Percentiles rank a stretch among this genome's conserved stretches.
Conservation (phyloP, 2,113 vertebrate genomes). For the Phylloscopus whistleri region DNA sequence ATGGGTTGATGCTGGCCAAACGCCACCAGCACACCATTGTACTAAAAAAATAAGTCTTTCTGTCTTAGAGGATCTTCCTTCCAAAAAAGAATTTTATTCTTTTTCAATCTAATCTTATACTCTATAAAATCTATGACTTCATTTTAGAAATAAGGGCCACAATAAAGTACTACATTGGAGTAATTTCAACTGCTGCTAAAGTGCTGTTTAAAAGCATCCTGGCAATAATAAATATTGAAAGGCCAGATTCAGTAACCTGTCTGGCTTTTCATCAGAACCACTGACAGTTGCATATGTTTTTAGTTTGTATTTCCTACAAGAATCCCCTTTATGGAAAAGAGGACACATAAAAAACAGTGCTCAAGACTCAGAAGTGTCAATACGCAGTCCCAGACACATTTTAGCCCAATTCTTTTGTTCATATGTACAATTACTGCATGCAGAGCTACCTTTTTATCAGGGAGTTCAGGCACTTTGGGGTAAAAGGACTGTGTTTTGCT, state of each 20-base stretch:
- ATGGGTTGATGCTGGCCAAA: neutral
- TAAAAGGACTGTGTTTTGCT: neutral
- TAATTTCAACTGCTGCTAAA: conserved; percentile 27
- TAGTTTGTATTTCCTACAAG: neutral
- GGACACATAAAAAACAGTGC: neutral
- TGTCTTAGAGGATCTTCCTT: neutral
- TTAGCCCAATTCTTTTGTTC: neutral
- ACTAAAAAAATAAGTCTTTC: neutral
- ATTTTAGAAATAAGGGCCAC: neutral
- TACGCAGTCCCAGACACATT: neutral
- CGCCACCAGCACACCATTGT: neutral
- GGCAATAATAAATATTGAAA: conserved; percentile 3
- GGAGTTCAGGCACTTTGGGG: neutral
- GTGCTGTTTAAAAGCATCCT: conserved; percentile 34
- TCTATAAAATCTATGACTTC: conserved; percentile 14
- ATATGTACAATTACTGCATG: neutral
- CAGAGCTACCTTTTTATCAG: neutral
- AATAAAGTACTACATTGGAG: neutral
- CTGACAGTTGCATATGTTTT: neutral
- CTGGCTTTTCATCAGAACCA: neutral
- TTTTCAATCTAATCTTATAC: neutral
- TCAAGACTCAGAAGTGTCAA: neutral
- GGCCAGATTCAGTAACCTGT: neutral
- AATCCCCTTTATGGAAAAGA: neutral
- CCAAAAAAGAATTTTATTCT: neutral